phyloP scores from a whole-genome alignment of 2,113 vertebrate species.

The Pseudorhombus dupliciocellatus region DNA sequence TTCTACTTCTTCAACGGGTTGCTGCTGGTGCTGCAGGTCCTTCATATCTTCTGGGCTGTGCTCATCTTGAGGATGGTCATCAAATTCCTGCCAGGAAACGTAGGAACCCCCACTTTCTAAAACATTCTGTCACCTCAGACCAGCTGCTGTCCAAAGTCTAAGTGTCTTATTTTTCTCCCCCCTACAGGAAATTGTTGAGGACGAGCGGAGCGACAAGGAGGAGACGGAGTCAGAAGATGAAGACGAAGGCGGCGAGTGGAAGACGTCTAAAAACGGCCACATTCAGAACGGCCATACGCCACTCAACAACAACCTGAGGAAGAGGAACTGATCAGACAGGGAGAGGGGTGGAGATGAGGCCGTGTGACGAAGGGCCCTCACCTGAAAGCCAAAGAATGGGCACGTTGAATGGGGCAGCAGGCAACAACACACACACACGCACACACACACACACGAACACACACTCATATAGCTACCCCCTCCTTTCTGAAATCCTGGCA shows the following conservation, averaged over 20 bases:
- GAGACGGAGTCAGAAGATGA: constrained; percentile 91
- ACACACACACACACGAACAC: constrained; percentile 23
- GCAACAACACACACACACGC: constrained; percentile 24
- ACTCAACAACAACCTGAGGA: constrained; percentile 88
- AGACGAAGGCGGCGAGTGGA: constrained; percentile 55
- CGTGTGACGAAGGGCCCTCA: constrained; percentile 7
- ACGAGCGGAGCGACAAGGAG: constrained; percentile 91
- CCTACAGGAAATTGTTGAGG: constrained; percentile 84
- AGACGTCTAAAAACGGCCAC: constrained; percentile 81
- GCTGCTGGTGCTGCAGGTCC: constrained; percentile 87
- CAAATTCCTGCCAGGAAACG: constrained; percentile 94
- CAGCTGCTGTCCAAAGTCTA: background rate
- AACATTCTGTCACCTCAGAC: background rate
- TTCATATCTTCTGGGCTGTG: constrained; percentile 93
- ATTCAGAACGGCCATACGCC: constrained; percentile 85
- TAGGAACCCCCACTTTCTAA: constrained; percentile 58
- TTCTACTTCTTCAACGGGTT: constrained; percentile 96
- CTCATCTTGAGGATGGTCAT: constrained; percentile 94
- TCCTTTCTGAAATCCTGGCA: background rate
- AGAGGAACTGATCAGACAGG: constrained; percentile 73
- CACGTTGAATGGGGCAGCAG: constrained; percentile 30
- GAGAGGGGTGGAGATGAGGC: background rate
- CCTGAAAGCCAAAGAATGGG: constrained; percentile 53
- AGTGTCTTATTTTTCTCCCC: background rate
- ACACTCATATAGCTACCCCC: constrained; percentile 2